phyloP scores from a whole-genome alignment of 2,113 vertebrate genomes.

The Triplophysa rosa region DNA sequence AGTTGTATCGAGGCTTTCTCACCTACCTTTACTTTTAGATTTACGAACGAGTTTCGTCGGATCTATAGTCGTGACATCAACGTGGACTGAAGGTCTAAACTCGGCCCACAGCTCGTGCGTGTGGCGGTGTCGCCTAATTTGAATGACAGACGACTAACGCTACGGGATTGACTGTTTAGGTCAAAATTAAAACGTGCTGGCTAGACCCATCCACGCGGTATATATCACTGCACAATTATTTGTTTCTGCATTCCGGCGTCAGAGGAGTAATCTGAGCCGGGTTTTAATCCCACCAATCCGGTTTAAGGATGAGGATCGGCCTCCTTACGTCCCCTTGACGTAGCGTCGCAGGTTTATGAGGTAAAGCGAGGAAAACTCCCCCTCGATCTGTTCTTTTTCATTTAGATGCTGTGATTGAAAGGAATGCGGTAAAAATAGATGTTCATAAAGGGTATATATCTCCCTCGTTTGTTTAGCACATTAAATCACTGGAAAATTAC shows the following conservation, averaged over 20 bases:
- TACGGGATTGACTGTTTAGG: not conserved
- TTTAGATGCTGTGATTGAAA: too few species aligned
- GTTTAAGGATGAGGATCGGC: conserved; percentile 35
- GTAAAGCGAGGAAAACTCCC: not conserved
- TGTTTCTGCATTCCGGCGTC: not conserved
- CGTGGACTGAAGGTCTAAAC: conserved; percentile 4
- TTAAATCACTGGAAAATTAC: too few species aligned
- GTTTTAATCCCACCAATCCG: conserved; percentile 49
- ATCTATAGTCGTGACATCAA: not conserved
- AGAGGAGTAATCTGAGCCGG: not conserved
- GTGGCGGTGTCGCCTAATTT: not conserved
- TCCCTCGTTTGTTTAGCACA: too few species aligned
- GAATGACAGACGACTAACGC: not conserved
- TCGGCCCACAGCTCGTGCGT: not conserved
- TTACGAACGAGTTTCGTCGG: not conserved
- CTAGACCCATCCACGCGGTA: not conserved
- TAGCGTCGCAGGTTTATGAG: conserved; percentile 58
- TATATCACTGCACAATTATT: not conserved
- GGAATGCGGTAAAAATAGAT: too few species aligned
- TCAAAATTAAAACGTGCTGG: not conserved
- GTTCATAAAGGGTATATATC: too few species aligned
- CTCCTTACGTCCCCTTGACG: conserved; percentile 50
- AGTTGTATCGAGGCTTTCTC: not conserved
- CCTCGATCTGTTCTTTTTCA: not conserved
- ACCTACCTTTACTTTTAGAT: conserved; percentile 31